These are phyloP conservation scores for Aleiodes sp. DNA, from an alignment of 1,140 invertebrate species.

Conservation along the genomic window DNA sequence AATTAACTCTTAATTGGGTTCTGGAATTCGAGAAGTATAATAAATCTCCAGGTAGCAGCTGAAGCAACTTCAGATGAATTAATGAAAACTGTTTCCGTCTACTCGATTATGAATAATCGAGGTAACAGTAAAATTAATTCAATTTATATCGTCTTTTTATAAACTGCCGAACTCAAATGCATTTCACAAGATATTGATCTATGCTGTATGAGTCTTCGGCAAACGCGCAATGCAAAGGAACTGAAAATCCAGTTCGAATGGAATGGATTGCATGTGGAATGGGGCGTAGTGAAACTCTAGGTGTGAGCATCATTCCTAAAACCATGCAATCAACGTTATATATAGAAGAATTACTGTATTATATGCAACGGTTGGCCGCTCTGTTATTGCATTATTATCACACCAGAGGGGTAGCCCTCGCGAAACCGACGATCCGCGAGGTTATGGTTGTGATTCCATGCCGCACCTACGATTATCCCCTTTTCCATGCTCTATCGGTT, in stretches of 20 bases:
- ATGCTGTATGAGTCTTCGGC: no score
- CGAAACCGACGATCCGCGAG: slow-evolving; percentile 36
- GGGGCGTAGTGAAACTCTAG: neutral
- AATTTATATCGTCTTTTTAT: no score
- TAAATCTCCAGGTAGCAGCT: no score
- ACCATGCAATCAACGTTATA: neutral
- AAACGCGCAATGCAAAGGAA: no score
- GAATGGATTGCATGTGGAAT: neutral
- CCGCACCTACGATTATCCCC: slow-evolving; percentile 56
- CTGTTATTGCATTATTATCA: slow-evolving; percentile 36
- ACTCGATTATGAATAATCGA: no score
- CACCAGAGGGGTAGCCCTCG: slow-evolving; percentile 27
- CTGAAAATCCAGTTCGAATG: neutral
- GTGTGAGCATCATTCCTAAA: neutral
- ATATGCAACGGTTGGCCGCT: neutral
- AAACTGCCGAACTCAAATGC: neutral
- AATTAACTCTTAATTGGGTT: no score
- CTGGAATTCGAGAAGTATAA: no score
- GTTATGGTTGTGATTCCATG: slow-evolving; percentile 47
- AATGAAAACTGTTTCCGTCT: no score
- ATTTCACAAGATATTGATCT: neutral
- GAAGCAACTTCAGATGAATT: no score
- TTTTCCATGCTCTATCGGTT: slow-evolving; percentile 55
- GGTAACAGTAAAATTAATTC: no score
- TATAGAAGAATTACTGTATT: slow-evolving; percentile 10